Evolutionary conservation across 2,888 invertebrate species (phyloP), one percentile per base, ranked within the genome.

Genomic region (Macrosiphum euphorbiae): DNA sequence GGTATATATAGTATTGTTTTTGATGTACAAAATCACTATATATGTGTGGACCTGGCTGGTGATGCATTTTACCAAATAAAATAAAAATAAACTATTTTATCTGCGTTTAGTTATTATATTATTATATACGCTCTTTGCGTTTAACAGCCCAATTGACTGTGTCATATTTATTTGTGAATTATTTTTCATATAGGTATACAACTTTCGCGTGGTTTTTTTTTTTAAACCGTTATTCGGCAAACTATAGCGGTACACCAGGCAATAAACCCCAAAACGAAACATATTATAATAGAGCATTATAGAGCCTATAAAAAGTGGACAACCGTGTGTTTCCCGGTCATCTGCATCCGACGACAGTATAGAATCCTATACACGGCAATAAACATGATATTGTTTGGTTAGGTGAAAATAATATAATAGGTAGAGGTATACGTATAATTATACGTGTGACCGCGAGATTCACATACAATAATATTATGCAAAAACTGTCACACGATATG

Each of bases 261-360:
- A 78, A 90, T 90, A 90, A 90, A 90, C 67, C 78, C 90, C 78
- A 50, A 90, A 90, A 90, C 50, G 90, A 52, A 67, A 67, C 16
- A 47, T 78, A 78, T 78, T 78, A 78, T 78, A 35, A 78, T 78
- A 78, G 35, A 35, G 78, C 78, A 2, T 78, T 78, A 20, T 78
- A 20, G 78, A 78, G 78, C 78, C 35, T 78, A 78, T 78, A 78
- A 78, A 78, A 78, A 20, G 28, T 47, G 86, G 86, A 86, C 86
- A 47, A n/a, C 20, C 35, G 28, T 47, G 86, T 86, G 86, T 28
- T 47, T 13, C 44, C 47, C 28, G 11, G 86, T 86, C 16, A 47
- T 86, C 26, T 47, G 47, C 86, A n/a, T 41, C 26, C 4, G 28
- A 86, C 47, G 47, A 86, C 28, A 47, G 47, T 47, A 50, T 50